These are phyloP conservation scores for Charanyca ferruginea DNA, from an alignment of 2,888 invertebrate genomes.

Conservation along the genomic window DNA sequence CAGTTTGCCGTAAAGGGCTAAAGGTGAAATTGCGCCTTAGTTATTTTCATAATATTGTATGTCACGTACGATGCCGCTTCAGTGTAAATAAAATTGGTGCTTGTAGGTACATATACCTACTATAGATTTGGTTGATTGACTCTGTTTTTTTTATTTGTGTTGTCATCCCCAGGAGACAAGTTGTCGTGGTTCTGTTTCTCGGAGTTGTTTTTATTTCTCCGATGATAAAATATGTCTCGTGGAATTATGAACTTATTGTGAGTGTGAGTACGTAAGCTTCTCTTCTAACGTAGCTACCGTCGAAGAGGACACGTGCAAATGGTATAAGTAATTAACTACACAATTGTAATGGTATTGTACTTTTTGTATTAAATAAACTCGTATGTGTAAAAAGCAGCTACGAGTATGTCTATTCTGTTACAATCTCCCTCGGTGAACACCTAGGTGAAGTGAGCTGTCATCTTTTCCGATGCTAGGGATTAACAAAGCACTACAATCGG, in stretches of 20 bases:
- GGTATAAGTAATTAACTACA: no score
- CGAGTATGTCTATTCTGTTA: no score
- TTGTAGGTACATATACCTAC: constrained; percentile 33
- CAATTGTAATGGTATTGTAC: no score
- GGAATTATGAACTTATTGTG: constrained; percentile 18
- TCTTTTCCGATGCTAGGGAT: no score
- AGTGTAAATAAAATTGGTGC: constrained; percentile 27
- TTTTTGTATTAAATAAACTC: no score
- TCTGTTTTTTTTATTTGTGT: constrained; percentile 67
- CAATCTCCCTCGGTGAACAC: no score
- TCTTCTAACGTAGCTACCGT: background rate
- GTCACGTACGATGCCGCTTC: constrained; percentile 12
- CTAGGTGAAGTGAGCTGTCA: no score
- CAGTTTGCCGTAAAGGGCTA: constrained; percentile 44
- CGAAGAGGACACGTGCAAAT: background rate
- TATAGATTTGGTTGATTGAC: constrained; percentile 65
- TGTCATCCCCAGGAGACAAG: constrained; percentile 63
- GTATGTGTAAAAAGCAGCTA: no score
- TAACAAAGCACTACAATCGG: no score
- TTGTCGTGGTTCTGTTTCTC: constrained; percentile 47
- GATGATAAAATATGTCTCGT: constrained; percentile 43
- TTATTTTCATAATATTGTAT: constrained; percentile 56
- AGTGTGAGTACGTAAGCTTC: constrained; percentile 7
- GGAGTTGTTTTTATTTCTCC: constrained; percentile 62
- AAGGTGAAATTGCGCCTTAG: constrained; percentile 56